Percentiles rank a stretch among this genome's conserved stretches.
These are phyloP conservation scores for Melanostoma mellinum DNA, from an alignment of 2,888 invertebrate species.

Conservation along the genomic window DNA sequence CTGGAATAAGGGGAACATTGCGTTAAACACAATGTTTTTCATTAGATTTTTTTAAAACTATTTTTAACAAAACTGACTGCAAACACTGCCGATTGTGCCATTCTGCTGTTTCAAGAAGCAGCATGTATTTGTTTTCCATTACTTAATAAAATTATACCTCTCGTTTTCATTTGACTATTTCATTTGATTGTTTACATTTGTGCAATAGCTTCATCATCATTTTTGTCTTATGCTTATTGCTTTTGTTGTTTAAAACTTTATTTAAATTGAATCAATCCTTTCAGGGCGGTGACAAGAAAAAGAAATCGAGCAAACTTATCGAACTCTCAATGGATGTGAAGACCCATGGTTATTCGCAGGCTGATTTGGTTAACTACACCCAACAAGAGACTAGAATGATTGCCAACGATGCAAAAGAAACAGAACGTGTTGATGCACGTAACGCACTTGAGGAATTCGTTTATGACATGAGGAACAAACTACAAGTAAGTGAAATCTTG, in stretches of 20 bases:
- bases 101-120: slow-evolving; percentile 13
- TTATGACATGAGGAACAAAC: slow-evolving; percentile 96
- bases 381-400: slow-evolving; percentile 94
- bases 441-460: slow-evolving; percentile 99
- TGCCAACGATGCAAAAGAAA: slow-evolving; percentile 94
- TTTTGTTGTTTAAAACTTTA: neutral
- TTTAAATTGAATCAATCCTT: slow-evolving; percentile 35
- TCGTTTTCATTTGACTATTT: neutral
- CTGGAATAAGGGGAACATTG: no score
- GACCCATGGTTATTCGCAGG: slow-evolving; percentile 87
- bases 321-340: slow-evolving; percentile 92
- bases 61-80: no score
- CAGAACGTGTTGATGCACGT: slow-evolving; percentile 96
- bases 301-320: slow-evolving; percentile 89
- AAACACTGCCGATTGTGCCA: no score
- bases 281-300: slow-evolving; percentile 87
- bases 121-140: slow-evolving; percentile 12
- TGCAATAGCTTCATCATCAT: slow-evolving; percentile 46
- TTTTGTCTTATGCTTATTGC: neutral
- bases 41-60: no score
- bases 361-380: slow-evolving; percentile 88
- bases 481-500: slow-evolving; percentile 82
- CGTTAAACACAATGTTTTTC: no score
- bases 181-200: slow-evolving; percentile 28
- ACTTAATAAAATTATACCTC: slow-evolving; percentile 9